phyloP scores from a whole-genome alignment of 2,888 invertebrate species.

The Amblyjoppa proteus region DNA sequence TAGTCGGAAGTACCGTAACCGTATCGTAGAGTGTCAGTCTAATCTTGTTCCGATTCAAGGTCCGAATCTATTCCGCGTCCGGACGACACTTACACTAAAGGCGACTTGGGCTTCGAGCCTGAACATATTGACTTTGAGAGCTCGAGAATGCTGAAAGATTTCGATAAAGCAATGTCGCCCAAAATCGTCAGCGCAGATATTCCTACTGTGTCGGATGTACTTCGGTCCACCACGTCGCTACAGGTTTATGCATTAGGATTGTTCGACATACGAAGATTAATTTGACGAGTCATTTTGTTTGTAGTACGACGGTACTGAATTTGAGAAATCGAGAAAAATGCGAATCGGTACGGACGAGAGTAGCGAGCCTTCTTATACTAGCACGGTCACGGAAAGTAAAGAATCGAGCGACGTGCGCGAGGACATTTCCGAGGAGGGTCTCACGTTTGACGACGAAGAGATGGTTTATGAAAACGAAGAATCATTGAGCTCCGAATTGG shows the following conservation, averaged over 20 bases:
- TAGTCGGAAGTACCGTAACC: neutral
- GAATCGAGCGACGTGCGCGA: slow-evolving; percentile 44
- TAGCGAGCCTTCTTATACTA: slow-evolving; percentile 12
- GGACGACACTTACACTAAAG: slow-evolving; percentile 66
- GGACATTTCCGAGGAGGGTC: slow-evolving; percentile 43
- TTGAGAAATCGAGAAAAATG: slow-evolving; percentile 7
- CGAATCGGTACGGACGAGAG: slow-evolving; percentile 24
- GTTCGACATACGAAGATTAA: neutral
- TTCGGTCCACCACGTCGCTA: neutral
- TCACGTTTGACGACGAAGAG: slow-evolving; percentile 14
- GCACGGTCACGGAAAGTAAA: slow-evolving; percentile 5
- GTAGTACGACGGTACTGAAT: neutral
- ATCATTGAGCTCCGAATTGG: slow-evolving; percentile 39
- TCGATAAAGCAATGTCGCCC: neutral
- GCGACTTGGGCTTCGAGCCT: slow-evolving; percentile 74
- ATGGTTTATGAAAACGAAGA: slow-evolving; percentile 33
- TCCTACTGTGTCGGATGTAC: neutral
- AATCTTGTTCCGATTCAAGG: slow-evolving; percentile 20
- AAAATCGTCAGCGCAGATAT: slow-evolving; percentile 10
- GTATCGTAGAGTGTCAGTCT: slow-evolving; percentile 5
- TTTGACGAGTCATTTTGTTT: neutral
- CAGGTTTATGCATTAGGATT: slow-evolving; percentile 25
- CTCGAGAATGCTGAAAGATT: slow-evolving; percentile 2
- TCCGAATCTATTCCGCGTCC: slow-evolving; percentile 65
- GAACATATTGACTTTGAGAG: slow-evolving; percentile 57